Base-by-base conservation (phyloP, 2,113 vertebrate genomes). In the Mastomys natalensis region DNA sequence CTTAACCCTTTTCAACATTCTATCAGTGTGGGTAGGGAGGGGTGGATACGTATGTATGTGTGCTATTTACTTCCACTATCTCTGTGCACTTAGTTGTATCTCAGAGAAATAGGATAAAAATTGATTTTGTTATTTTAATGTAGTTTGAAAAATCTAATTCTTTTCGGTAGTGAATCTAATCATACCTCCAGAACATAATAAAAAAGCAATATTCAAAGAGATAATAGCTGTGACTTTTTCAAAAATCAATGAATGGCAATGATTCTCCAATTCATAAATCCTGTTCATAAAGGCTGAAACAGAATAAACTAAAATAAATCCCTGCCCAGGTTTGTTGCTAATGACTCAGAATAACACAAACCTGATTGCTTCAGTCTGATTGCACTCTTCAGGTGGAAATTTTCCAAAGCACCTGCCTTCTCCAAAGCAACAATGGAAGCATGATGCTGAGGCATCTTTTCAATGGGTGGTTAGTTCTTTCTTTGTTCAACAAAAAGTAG, bases 131-230 rank as follows among this genome's bases (percentile, higher is more conserved):
- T 29, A 19, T 43, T 84, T 89, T 34, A 24, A 84, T 53, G 24
- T 26, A 22, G 13, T 34, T 16, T 89, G 68, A 34, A 51, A 81
- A 22, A 53, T 12, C 66, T 66, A 24, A 70, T 13, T 60, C 55
- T 43, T 68, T 64, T 82, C 29, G 43, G 31, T 73, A 40, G 7
- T 70, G 24, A 82, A 87, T 64, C 26, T 73, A 48, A 92, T 87
- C 26, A n/a, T 58, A 37, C 37, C 24, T 77, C 26, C 26, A 64
- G 55, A 93, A 80, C 29, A 48, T 55, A 66, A 77, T 13, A 58
- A 51, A 96, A 91, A 90, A 34, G 45, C 51, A 91, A n/a, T 58
- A 58, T 68, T 64, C 31, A 94, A 89, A 90, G 53, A 60, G 24
- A 73, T 89, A 85, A 60, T 60, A 89, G 45, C 45, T 91, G 26